Evolutionary conservation across 1,140 invertebrate species (phyloP).

Genomic region (Steinernema khuongi): DNA sequence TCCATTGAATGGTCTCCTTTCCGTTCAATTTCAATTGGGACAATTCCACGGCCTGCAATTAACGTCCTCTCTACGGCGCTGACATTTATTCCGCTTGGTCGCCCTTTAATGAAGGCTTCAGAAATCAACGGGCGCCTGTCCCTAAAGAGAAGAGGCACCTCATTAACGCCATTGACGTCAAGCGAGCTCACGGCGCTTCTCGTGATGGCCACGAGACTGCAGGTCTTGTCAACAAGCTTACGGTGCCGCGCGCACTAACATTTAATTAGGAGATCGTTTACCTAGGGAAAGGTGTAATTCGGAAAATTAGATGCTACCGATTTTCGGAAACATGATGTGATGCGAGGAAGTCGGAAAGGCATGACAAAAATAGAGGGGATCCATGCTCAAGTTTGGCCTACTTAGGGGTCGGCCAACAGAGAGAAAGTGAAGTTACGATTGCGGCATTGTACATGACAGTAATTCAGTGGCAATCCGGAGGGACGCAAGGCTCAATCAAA

Average conservation of each 20-base stretch:
- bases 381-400: no score
- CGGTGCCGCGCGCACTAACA: neutral
- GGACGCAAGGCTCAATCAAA: no score
- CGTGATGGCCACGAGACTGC: neutral
- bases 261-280: no score
- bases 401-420: no score
- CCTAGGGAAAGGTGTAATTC: no score
- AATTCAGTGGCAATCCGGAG: no score
- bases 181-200: neutral
- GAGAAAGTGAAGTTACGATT: no score
- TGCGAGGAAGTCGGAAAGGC: no score
- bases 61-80: neutral
- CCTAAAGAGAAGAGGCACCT: neutral
- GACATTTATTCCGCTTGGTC: neutral
- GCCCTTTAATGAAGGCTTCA: conserved; percentile 23
- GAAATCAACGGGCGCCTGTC: conserved; percentile 22
- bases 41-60: neutral
- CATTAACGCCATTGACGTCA: neutral
- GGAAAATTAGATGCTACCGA: no score
- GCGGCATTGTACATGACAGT: no score
- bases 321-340: no score
- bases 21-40: neutral
- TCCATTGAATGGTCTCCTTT: conserved; percentile 21
- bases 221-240: neutral
- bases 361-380: no score